Evolutionary conservation across 2,797 vertebrate genomes (phyloP), one percentile per base, ranked within the genome.

Genomic region (Sebastes kiyomatsui): DNA sequence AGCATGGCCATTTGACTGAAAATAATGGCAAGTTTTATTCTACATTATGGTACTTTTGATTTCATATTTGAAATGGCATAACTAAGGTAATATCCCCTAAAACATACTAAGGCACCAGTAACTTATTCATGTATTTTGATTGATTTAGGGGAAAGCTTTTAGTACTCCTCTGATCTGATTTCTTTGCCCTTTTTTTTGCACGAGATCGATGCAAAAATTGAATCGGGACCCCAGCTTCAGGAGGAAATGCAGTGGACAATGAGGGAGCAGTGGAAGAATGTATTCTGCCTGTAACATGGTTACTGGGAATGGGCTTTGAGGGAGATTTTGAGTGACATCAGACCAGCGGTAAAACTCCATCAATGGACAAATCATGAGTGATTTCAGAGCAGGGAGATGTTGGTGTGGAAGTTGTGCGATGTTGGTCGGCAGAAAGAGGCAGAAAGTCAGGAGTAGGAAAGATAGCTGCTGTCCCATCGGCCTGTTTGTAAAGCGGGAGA

Each of bases 71-170:
- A 81, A 89, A 88, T 88, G 75, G 81, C 90, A 85, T 87, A 88
- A 91, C 84, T 84, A 84, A 80, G 55, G 88, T 92, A 92, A 93
- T 92, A 84, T 88, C 73, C 82, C 84, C 84, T 90, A 87, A 93
- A 94, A 93, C 92, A 85, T 88, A 90, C 83, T 72, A 88, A 87
- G 71, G 72, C 79, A 82, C 64, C 74, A 71, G 80, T 92, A 89
- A 91, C 87, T 69, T 93, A 93, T 93, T 94, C 91, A 94, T 93
- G 79, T 88, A 86, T 90, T 93, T 87, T 93, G 93, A 95, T 94
- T 94, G 94, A 95, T 95, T 93, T 91, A 90, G 71, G 72, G 78
- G 87, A 94, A 95, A 92, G 94, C 95, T 95, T 95, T 96, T 95
- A 95, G 94, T 91, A 90, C 83, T 89, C 76, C 86, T 75, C 81